Percentiles rank a stretch among this genome's conserved stretches.
phyloP scores from a whole-genome alignment of 2,113 vertebrate species.

The Pygoscelis antarcticus region DNA sequence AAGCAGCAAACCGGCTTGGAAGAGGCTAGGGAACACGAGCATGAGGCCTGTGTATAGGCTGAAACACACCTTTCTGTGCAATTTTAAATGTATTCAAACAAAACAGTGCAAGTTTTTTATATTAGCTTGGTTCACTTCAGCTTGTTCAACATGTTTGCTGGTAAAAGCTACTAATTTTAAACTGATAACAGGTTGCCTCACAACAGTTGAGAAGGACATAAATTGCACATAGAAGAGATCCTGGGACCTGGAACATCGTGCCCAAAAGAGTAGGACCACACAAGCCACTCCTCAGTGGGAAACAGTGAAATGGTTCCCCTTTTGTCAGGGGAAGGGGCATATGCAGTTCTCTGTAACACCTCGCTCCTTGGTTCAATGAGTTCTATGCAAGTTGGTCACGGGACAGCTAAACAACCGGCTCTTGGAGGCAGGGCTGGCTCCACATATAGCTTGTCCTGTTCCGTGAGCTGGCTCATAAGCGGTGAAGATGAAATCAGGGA shows the following conservation, averaged over 20 bases:
- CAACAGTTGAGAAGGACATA: neutral
- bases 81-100: neutral
- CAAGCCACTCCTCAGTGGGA: fast-evolving
- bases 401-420: conserved; percentile 8
- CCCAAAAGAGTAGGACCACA: neutral
- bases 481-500: conserved; percentile 28
- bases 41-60: neutral
- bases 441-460: neutral
- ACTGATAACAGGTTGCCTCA: neutral
- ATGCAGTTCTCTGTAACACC: neutral
- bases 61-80: neutral
- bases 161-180: neutral
- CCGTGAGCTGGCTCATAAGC: neutral
- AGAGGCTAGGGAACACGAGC: neutral
- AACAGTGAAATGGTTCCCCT: neutral
- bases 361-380: neutral
- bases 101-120: neutral
- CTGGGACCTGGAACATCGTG: neutral
- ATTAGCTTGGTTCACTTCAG: neutral
- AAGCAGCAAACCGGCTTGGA: neutral
- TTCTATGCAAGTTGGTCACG: fast-evolving
- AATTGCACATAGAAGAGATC: neutral
- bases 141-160: neutral
- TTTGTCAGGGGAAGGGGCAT: neutral
- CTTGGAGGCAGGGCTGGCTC: neutral